phyloP scores from a whole-genome alignment of 2,797 vertebrate genomes.

The Macropus fuliginosus region DNA sequence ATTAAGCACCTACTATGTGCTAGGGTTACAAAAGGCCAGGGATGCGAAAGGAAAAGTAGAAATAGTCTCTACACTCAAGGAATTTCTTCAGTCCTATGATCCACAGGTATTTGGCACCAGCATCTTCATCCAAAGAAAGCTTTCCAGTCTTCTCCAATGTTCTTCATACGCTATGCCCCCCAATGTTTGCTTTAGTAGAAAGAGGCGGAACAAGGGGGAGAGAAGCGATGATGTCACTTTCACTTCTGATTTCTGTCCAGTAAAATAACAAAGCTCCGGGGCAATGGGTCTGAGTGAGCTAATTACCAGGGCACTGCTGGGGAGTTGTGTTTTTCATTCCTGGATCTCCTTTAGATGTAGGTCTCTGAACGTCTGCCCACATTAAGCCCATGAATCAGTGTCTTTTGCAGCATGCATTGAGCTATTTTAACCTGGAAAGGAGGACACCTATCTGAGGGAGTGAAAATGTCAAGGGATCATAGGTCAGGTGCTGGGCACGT shows the following conservation, averaged over 20 bases:
- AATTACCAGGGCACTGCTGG: conserved; percentile 78
- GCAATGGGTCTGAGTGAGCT: conserved; percentile 70
- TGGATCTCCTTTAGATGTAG: conserved; percentile 63
- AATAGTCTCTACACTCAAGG: background rate
- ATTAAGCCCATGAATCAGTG: conserved; percentile 66
- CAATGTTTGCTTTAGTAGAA: conserved; percentile 6
- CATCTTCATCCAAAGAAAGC: background rate
- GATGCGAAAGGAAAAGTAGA: background rate
- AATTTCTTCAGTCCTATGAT: background rate
- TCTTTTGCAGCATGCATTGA: conserved; percentile 66
- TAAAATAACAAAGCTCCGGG: conserved; percentile 48
- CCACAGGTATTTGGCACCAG: background rate
- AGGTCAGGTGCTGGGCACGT: background rate
- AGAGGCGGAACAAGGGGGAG: background rate
- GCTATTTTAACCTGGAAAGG: conserved; percentile 71
- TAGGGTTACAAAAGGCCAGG: background rate
- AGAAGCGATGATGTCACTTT: conserved; percentile 54
- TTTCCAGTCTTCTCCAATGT: background rate
- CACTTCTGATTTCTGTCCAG: conserved; percentile 65
- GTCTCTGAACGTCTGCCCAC: conserved; percentile 76
- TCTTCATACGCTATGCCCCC: background rate
- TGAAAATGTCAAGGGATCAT: conserved; percentile 48
- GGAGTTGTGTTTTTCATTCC: conserved; percentile 72
- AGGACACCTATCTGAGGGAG: conserved; percentile 68
- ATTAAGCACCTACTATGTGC: background rate